phyloP scores from a whole-genome alignment of 2,113 vertebrate species.

The Bagarius yarrelli region DNA sequence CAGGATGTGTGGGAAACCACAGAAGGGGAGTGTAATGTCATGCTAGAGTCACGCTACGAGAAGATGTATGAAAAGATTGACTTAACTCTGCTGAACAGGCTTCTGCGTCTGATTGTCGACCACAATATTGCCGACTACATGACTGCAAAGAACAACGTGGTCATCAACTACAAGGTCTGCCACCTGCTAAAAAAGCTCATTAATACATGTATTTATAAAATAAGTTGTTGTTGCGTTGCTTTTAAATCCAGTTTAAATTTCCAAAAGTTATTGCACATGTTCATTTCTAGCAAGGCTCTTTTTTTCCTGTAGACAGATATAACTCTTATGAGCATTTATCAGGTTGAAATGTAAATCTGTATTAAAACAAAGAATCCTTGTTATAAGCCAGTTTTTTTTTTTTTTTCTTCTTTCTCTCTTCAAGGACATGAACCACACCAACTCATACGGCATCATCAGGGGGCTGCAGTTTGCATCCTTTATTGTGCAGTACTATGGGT shows the following conservation, averaged over 20 bases:
- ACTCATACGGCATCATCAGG: conserved; percentile 97
- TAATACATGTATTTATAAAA: no score
- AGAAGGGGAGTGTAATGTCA: conserved; percentile 97
- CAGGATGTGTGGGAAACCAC: conserved; percentile 98
- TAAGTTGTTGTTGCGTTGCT: no score
- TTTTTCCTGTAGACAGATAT: not conserved
- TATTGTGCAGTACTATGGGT: conserved; percentile 97
- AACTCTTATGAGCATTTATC: not conserved
- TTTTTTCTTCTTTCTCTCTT: not conserved
- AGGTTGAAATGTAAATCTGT: not conserved
- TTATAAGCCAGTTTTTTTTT: not conserved
- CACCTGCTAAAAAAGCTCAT: no score
- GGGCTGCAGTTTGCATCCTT: conserved; percentile 98
- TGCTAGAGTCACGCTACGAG: conserved; percentile 97
- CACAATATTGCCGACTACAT: conserved; percentile 99
- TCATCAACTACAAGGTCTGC: conserved; percentile 97
- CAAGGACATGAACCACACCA: conserved; percentile 99
- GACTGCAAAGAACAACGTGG: conserved; percentile 99
- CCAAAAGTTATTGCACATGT: no score
- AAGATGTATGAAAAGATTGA: conserved; percentile 99
- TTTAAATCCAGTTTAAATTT: no score
- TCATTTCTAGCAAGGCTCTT: no score
- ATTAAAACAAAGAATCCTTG: not conserved
- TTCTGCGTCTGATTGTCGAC: conserved; percentile 96
- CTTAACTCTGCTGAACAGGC: conserved; percentile 92